Evolutionary conservation across 2,888 invertebrate species (phyloP).

Genomic region (Tribolium freemani): DNA sequence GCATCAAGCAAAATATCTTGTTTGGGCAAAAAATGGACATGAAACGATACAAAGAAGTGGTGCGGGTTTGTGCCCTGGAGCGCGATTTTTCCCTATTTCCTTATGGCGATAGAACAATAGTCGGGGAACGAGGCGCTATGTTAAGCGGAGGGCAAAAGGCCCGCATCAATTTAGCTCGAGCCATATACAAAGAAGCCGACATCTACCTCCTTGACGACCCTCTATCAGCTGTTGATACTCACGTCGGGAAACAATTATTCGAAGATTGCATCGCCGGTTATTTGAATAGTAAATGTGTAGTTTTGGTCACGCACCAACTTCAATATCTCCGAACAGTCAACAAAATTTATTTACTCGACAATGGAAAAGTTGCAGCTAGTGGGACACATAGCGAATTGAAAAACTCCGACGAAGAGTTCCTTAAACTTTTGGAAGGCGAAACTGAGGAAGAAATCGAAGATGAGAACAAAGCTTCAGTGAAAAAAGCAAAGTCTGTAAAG

Average conservation of each 20-base stretch:
- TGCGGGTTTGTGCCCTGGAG: slow-evolving; percentile 73
- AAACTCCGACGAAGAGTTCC: slow-evolving; percentile 43
- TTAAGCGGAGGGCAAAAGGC: slow-evolving; percentile 86
- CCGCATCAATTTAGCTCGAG: slow-evolving; percentile 80
- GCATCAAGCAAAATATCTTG: slow-evolving; percentile 80
- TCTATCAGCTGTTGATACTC: slow-evolving; percentile 81
- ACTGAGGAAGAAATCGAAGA: slow-evolving; percentile 40
- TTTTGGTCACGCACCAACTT: slow-evolving; percentile 36
- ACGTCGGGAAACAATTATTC: slow-evolving; percentile 78
- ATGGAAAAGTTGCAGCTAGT: slow-evolving; percentile 27
- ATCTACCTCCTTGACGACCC: slow-evolving; percentile 84
- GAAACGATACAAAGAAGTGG: slow-evolving; percentile 71
- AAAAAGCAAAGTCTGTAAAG: slow-evolving; percentile 11
- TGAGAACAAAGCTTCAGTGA: slow-evolving; percentile 15
- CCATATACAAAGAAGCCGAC: slow-evolving; percentile 80
- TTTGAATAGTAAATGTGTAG: slow-evolving; percentile 56
- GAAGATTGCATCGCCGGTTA: slow-evolving; percentile 76
- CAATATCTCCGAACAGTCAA: slow-evolving; percentile 32
- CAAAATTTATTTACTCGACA: slow-evolving; percentile 34
- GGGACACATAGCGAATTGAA: slow-evolving; percentile 47
- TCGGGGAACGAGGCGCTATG: slow-evolving; percentile 84
- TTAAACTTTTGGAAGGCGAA: slow-evolving; percentile 38
- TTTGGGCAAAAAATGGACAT: slow-evolving; percentile 76
- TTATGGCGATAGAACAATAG: slow-evolving; percentile 80
- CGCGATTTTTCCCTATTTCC: slow-evolving; percentile 80